phyloP scores from a whole-genome alignment of 2,113 vertebrate genomes.

The Boulengeromyrus knoepffleri region DNA sequence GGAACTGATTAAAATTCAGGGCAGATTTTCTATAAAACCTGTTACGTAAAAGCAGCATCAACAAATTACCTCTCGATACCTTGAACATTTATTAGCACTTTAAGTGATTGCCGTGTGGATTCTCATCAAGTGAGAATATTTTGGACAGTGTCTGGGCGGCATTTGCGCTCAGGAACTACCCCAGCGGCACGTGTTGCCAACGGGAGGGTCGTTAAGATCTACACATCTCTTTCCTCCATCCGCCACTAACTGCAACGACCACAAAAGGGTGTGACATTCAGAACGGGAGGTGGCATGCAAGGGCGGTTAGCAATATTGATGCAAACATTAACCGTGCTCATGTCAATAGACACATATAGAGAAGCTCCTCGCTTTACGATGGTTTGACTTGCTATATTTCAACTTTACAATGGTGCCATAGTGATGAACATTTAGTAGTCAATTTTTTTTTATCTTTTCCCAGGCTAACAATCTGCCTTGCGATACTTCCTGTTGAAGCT shows the following conservation, averaged over 20 bases:
- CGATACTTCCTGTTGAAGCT: background rate
- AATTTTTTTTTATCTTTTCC: background rate
- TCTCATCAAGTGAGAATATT: slow-evolving; percentile 41
- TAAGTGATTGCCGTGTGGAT: slow-evolving; percentile 36
- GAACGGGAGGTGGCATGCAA: background rate
- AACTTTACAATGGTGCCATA: background rate
- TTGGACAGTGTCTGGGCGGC: slow-evolving; percentile 41
- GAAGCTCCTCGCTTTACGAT: background rate
- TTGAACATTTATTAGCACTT: slow-evolving; percentile 38
- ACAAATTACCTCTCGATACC: slow-evolving; percentile 4
- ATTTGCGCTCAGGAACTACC: slow-evolving; percentile 28
- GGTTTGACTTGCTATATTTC: background rate
- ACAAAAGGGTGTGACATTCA: background rate
- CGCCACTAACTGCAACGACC: background rate
- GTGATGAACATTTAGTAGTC: background rate
- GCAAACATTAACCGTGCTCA: background rate
- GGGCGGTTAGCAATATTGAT: background rate
- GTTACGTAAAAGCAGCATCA: slow-evolving; percentile 26
- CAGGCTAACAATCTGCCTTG: background rate
- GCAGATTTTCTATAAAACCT: slow-evolving; percentile 20
- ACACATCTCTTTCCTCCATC: background rate
- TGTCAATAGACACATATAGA: background rate
- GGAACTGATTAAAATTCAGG: slow-evolving; percentile 9
- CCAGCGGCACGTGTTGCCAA: background rate
- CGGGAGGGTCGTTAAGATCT: background rate